These are phyloP conservation scores for Acrossocheilus fasciatus DNA, from an alignment of 2,797 vertebrate genomes.

Conservation along the genomic window DNA sequence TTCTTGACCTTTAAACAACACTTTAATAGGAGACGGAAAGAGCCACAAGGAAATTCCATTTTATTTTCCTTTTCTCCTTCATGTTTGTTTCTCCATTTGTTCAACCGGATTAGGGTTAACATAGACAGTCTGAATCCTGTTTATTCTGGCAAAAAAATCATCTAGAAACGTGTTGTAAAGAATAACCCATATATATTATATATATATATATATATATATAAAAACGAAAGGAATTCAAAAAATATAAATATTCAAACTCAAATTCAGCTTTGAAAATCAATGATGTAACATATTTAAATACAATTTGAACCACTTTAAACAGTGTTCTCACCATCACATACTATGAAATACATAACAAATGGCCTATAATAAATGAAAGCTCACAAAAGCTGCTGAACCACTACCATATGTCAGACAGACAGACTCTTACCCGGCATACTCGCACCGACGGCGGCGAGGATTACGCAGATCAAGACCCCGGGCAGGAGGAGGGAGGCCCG, in stretches of 20 bases:
- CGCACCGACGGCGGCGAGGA: slow-evolving; percentile 57
- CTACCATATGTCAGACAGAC: neutral
- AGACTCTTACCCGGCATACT: slow-evolving; percentile 71
- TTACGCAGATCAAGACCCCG: slow-evolving; percentile 65
- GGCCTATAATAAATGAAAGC: neutral
- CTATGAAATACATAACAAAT: neutral
- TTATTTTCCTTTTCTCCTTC: neutral
- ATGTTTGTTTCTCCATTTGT: neutral
- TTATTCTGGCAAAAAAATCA: neutral
- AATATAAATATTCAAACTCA: neutral
- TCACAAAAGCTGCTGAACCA: neutral
- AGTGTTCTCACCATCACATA: neutral
- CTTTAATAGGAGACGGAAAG: neutral
- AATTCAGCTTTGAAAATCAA: neutral
- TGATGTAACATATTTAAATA: neutral
- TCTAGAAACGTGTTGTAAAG: neutral
- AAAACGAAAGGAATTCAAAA: neutral
- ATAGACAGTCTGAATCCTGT: neutral
- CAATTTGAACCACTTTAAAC: neutral
- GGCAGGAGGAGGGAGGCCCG: slow-evolving; percentile 70
- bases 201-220: neutral
- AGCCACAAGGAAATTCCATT: slow-evolving; percentile 31
- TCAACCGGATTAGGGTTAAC: neutral
- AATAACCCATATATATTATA: neutral
- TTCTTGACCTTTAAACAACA: neutral